Percentiles rank a stretch among this genome's conserved stretches.
Evolutionary conservation across 2,888 invertebrate species (phyloP).

Genomic region (Malacosoma neustria): DNA sequence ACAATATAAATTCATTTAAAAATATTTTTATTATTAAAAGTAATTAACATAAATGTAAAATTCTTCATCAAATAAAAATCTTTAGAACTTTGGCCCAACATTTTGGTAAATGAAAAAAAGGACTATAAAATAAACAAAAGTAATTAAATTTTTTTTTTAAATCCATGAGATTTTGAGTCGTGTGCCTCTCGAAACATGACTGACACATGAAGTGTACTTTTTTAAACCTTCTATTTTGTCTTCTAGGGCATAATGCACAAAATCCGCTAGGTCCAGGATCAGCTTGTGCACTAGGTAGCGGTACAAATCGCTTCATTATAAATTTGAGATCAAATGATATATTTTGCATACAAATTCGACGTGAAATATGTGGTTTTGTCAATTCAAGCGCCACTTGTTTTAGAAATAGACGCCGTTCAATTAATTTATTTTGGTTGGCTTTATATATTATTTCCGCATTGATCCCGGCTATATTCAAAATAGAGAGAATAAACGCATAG

Average conservation of each 20-base stretch:
- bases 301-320: neutral
- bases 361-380: constrained; percentile 9
- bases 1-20: too few relatives aligned
- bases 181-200: too few relatives aligned
- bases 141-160: too few relatives aligned
- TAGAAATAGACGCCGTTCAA: constrained; percentile 11
- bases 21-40: too few relatives aligned
- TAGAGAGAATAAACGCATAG: constrained; percentile 7
- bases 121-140: too few relatives aligned
- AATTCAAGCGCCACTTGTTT: constrained; percentile 10
- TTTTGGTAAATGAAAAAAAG: too few relatives aligned
- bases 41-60: too few relatives aligned
- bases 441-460: constrained; percentile 18
- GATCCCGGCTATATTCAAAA: constrained; percentile 9
- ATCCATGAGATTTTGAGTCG: too few relatives aligned
- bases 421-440: constrained; percentile 9
- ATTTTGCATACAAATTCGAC: constrained; percentile 7
- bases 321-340: constrained; percentile 6
- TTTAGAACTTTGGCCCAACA: too few relatives aligned
- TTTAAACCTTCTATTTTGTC: neutral
- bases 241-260: neutral
- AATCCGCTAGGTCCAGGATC: neutral
- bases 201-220: too few relatives aligned
- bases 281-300: constrained; percentile 4
- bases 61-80: too few relatives aligned